Evolutionary conservation across 1,140 invertebrate species (phyloP).

Genomic region (Parapsyche elsis): DNA sequence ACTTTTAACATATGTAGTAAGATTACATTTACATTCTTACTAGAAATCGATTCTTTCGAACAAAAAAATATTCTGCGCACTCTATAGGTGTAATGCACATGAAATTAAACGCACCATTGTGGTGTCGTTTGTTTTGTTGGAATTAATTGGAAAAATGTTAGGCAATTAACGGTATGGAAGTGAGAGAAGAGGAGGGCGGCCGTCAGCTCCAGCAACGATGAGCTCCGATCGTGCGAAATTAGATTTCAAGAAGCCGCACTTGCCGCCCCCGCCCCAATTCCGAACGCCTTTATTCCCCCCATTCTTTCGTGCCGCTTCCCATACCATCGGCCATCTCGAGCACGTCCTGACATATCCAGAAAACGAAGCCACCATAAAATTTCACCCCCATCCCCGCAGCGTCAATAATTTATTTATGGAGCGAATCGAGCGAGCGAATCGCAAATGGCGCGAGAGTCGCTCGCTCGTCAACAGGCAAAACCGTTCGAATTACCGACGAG

Average conservation of each 20-base stretch:
- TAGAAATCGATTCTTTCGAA: too few species aligned
- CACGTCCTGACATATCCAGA: conserved; percentile 51
- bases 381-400: conserved; percentile 3
- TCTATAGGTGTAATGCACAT: too few species aligned
- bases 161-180: conserved; percentile 48
- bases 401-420: conserved; percentile 27
- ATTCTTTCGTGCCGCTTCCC: conserved; percentile 43
- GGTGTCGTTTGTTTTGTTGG: conserved; percentile 27
- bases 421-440: not conserved
- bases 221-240: conserved; percentile 67
- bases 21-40: too few species aligned
- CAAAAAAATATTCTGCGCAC: too few species aligned
- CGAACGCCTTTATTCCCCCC: conserved; percentile 47
- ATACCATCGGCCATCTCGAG: conserved; percentile 27
- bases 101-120: not conserved
- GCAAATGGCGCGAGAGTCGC: not conserved
- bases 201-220: conserved; percentile 63
- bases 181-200: conserved; percentile 36
- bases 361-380: conserved; percentile 38
- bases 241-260: conserved; percentile 66
- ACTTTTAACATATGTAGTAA: too few species aligned
- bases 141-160: conserved; percentile 48
- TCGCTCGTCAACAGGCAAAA: not conserved
- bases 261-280: conserved; percentile 45
- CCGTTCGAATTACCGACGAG: too few species aligned